Conservation (phyloP, 2,797 vertebrate genomes). For the Hippocampus kuda region DNA sequence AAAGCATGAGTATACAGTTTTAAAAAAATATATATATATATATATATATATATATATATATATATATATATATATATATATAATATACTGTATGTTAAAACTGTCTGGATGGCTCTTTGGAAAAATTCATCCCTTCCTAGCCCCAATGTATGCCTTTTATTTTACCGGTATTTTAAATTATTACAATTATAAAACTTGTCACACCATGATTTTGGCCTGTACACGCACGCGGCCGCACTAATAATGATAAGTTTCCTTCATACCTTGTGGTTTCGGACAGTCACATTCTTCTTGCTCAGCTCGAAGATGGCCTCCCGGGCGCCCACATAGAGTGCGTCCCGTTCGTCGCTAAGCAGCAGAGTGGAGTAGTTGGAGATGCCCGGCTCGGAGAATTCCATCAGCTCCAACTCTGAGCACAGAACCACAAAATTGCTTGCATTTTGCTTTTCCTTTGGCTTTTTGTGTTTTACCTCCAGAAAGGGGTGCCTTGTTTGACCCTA, state of each 20-base stretch:
- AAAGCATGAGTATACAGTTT: too few species aligned
- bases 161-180: too few species aligned
- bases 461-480: neutral
- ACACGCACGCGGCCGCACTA: too few species aligned
- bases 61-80: too few species aligned
- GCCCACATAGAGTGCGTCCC: conserved; percentile 78
- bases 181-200: too few species aligned
- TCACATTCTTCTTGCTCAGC: conserved; percentile 74
- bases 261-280: conserved; percentile 80
- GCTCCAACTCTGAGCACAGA: conserved; percentile 69
- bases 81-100: too few species aligned
- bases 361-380: conserved; percentile 89
- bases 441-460: neutral
- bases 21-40: too few species aligned
- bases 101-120: too few species aligned
- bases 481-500: neutral
- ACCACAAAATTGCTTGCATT: neutral
- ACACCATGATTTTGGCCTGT: too few species aligned
- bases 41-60: too few species aligned
- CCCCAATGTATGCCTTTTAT: too few species aligned
- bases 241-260: neutral
- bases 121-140: too few species aligned
- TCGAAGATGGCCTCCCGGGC: conserved; percentile 88
- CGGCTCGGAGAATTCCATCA: conserved; percentile 78
- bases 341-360: conserved; percentile 78